Percentiles rank a stretch among this genome's conserved stretches.
phyloP scores from a whole-genome alignment of 1,140 invertebrate species.

The Ceratitis capitata region DNA sequence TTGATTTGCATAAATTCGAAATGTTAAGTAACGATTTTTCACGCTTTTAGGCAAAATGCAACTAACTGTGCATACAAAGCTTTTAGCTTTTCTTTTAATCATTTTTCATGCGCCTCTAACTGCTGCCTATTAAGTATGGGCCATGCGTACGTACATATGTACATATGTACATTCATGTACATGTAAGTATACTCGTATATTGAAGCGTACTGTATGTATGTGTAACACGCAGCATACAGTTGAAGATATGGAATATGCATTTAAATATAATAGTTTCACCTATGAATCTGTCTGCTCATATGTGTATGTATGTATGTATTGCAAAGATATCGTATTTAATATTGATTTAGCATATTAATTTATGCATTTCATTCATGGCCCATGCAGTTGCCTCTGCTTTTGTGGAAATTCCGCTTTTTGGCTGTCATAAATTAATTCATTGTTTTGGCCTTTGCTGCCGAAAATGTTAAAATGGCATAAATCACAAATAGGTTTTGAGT shows the following conservation, averaged over 20 bases:
- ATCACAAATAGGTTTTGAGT: not conserved
- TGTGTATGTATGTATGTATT: not conserved
- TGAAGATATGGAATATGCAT: not conserved
- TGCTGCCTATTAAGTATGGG: not conserved
- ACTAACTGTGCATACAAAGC: no score
- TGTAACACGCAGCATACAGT: no score
- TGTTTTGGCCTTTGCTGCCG: not conserved
- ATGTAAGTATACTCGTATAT: no score
- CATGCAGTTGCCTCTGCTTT: not conserved
- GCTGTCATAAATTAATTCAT: not conserved
- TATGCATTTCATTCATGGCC: not conserved
- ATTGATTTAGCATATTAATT: no score
- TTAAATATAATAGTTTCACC: no score
- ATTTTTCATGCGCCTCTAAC: conserved; percentile 30
- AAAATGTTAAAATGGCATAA: not conserved
- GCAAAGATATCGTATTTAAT: no score
- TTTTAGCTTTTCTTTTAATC: conserved; percentile 21
- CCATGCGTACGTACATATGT: not conserved
- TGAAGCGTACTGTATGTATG: no score
- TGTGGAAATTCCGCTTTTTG: not conserved
- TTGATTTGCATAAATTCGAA: conserved; percentile 40
- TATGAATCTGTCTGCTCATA: not conserved
- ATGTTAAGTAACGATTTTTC: conserved; percentile 37
- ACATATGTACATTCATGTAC: not conserved
- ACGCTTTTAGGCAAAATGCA: conserved; percentile 10